phyloP scores from a whole-genome alignment of 2,797 vertebrate genomes.

The Catamblyrhynchus diadema region DNA sequence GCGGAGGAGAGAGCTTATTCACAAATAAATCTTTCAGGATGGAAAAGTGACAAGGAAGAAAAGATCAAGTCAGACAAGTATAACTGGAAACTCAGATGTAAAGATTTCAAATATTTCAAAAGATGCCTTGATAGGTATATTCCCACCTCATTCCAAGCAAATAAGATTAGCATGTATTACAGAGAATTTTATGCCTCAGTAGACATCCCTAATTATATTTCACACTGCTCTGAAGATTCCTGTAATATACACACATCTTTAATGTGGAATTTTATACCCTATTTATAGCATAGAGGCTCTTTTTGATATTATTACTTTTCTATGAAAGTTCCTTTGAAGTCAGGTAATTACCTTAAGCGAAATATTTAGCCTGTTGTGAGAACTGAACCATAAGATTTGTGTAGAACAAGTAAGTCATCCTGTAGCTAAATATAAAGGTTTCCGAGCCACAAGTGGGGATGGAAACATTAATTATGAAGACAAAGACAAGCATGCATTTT shows the following conservation, averaged over 20 bases:
- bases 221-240: slow-evolving; percentile 49
- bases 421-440: slow-evolving; percentile 20
- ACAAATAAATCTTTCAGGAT: not conserved
- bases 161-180: slow-evolving; percentile 53
- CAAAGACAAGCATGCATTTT: slow-evolving; percentile 13
- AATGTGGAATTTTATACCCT: slow-evolving; percentile 67
- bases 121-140: slow-evolving; percentile 48
- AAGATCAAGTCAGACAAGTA: slow-evolving; percentile 35
- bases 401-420: slow-evolving; percentile 41
- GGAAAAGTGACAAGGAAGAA: slow-evolving; percentile 1
- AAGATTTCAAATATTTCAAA: slow-evolving; percentile 50
- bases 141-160: slow-evolving; percentile 57
- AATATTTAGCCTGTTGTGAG: slow-evolving; percentile 62
- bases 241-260: slow-evolving; percentile 64
- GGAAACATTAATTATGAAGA: slow-evolving; percentile 27
- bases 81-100: slow-evolving; percentile 11
- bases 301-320: slow-evolving; percentile 66
- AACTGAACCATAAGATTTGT: slow-evolving; percentile 30
- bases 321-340: slow-evolving; percentile 59
- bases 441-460: not conserved
- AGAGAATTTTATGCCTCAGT: slow-evolving; percentile 55
- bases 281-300: slow-evolving; percentile 59
- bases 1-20: not conserved
- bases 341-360: slow-evolving; percentile 58
- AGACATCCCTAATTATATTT: slow-evolving; percentile 65